Evolutionary conservation across 2,797 vertebrate species (phyloP).

Genomic region (Spinus pinus): DNA sequence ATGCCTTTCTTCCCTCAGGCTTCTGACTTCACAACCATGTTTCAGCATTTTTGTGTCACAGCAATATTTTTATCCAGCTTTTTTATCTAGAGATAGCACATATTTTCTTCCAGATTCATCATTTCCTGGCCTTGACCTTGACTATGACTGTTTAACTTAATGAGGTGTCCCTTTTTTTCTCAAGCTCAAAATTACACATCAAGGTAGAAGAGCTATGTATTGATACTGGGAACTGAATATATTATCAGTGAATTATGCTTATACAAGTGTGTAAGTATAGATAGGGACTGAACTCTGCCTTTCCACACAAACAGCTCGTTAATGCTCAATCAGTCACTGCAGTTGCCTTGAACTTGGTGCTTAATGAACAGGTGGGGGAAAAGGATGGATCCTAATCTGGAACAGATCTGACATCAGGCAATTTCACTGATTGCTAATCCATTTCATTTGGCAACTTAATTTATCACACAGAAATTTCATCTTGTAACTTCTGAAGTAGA

Average conservation of each 20-base stretch:
- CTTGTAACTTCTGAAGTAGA: constrained; percentile 64
- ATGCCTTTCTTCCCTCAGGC: neutral
- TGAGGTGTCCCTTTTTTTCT: constrained; percentile 39
- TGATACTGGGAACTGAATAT: constrained; percentile 65
- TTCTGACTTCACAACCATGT: neutral
- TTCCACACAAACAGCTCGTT: constrained; percentile 74
- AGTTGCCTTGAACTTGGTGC: constrained; percentile 69
- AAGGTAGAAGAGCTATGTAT: constrained; percentile 33
- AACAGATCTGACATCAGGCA: constrained; percentile 76
- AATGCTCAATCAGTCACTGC: constrained; percentile 75
- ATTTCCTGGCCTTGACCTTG: constrained; percentile 52
- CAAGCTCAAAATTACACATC: constrained; percentile 57
- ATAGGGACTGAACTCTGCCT: constrained; percentile 59
- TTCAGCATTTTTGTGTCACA: neutral
- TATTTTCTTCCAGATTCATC: neutral
- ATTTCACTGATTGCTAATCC: constrained; percentile 81
- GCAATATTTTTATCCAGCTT: neutral
- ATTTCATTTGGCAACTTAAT: constrained; percentile 77
- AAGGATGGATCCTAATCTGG: constrained; percentile 75
- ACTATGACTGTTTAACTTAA: constrained; percentile 61
- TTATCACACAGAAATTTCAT: constrained; percentile 75
- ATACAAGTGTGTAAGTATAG: constrained; percentile 61
- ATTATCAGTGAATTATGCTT: constrained; percentile 62
- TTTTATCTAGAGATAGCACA: neutral
- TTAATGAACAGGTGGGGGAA: constrained; percentile 78